Conservation (phyloP, 1,140 invertebrate genomes). For the Diorhabda elongata region DNA sequence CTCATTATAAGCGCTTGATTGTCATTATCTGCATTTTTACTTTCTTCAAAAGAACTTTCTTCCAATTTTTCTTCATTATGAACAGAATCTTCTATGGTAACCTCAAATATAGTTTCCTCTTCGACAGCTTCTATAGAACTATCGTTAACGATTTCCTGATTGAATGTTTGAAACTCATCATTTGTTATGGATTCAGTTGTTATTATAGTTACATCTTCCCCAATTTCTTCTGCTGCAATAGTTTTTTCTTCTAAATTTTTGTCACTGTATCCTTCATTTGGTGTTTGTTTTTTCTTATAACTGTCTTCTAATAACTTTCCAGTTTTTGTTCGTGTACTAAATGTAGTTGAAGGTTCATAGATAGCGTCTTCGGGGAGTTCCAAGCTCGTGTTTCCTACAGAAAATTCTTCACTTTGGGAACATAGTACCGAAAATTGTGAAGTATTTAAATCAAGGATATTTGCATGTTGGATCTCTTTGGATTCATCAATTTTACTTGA, state of each 20-base stretch:
- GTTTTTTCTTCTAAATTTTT: not conserved
- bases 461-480: not conserved
- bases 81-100: no score
- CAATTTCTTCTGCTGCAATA: not conserved
- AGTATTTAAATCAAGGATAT: not conserved
- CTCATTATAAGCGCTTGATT: no score
- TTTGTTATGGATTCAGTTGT: no score
- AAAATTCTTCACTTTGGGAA: constrained; percentile 4
- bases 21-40: no score
- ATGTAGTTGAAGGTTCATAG: constrained; percentile 23
- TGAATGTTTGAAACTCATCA: no score
- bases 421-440: not conserved
- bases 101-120: no score
- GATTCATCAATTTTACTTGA: not conserved
- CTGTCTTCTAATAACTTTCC: constrained; percentile 11
- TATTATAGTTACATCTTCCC: no score
- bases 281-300: constrained; percentile 21
- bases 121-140: no score
- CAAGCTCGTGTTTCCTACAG: constrained; percentile 1
- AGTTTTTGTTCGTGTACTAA: constrained; percentile 19
- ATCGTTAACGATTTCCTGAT: no score
- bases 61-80: no score
- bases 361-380: constrained; percentile 9
- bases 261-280: constrained; percentile 11
- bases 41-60: no score